Conservation (phyloP, 2,888 invertebrate species). For the Zygothrica quintamaculata region DNA sequence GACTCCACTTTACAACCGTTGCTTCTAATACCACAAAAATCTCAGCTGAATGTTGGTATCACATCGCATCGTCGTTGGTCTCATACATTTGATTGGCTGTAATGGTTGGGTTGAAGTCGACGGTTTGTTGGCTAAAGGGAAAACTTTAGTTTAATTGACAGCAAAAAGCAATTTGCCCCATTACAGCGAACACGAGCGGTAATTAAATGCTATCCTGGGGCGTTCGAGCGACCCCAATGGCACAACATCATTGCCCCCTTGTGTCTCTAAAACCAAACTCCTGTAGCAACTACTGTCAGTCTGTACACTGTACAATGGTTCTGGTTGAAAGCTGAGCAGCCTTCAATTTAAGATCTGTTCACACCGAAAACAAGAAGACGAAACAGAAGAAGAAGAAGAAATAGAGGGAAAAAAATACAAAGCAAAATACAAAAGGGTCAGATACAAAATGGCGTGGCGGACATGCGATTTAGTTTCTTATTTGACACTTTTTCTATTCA, state of each 20-base stretch:
- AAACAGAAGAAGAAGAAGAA: too few relatives aligned
- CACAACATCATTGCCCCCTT: constrained; percentile 42
- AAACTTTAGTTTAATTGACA: constrained; percentile 80
- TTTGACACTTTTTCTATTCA: constrained; percentile 70
- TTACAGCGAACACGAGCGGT: constrained; percentile 76
- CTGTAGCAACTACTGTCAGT: too few relatives aligned
- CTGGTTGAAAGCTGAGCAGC: constrained; percentile 32
- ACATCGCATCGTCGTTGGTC: constrained; percentile 4
- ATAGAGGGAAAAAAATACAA: constrained; percentile 48
- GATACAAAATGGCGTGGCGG: constrained; percentile 43
- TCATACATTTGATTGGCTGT: constrained; percentile 65
- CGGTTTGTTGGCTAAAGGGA: constrained; percentile 62
- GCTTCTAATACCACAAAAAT: constrained; percentile 58
- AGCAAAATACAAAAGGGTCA: constrained; percentile 58
- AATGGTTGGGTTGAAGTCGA: constrained; percentile 41
- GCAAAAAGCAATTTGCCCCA: constrained; percentile 80
- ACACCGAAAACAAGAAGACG: too few relatives aligned
- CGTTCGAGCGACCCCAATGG: constrained; percentile 53
- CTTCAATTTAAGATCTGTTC: constrained; percentile 60
- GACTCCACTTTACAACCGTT: constrained; percentile 54
- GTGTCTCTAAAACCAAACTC: background rate
- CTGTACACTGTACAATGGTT: too few relatives aligned
- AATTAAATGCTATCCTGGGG: constrained; percentile 71
- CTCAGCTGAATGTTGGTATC: constrained; percentile 27
- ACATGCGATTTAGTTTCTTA: constrained; percentile 79